A percentile compares a stretch with the other conserved stretches of the same genome.
These are phyloP conservation scores for Hapalemur alaotrensis DNA, from an alignment of 2,797 vertebrate genomes.

Conservation along the genomic window DNA sequence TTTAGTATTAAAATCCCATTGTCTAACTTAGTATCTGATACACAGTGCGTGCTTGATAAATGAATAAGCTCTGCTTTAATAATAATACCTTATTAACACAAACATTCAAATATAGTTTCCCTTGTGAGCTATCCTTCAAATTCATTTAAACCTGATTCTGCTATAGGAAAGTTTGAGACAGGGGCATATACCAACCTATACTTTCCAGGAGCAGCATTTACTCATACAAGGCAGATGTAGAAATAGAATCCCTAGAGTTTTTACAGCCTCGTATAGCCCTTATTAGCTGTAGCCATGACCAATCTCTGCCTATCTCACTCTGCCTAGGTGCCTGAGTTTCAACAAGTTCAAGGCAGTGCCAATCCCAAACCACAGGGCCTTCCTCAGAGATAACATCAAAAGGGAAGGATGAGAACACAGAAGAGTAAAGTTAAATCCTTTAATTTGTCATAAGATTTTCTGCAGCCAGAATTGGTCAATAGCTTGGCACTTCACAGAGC, in stretches of 20 bases:
- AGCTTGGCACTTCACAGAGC: slow-evolving; percentile 43
- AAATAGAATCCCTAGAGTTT: background rate
- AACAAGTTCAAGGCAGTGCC: background rate
- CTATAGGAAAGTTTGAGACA: background rate
- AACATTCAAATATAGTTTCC: background rate
- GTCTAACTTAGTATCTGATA: background rate
- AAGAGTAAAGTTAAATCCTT: slow-evolving; percentile 28
- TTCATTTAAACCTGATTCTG: background rate
- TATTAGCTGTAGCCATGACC: background rate
- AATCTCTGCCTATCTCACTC: background rate
- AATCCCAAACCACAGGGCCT: background rate
- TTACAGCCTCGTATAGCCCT: background rate
- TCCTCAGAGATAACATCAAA: background rate
- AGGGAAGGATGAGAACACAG: background rate
- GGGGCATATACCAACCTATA: background rate
- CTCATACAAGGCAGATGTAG: background rate
- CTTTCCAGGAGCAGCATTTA: background rate
- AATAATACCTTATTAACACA: background rate
- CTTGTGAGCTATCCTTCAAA: background rate
- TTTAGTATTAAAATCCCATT: background rate
- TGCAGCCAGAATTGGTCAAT: slow-evolving; percentile 9
- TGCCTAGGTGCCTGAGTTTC: background rate
- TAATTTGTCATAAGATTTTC: slow-evolving; percentile 33
- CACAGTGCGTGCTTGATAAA: background rate
- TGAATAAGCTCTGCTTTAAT: background rate